Conservation (phyloP, 1,140 invertebrate genomes). For the Drosophila orena region DNA sequence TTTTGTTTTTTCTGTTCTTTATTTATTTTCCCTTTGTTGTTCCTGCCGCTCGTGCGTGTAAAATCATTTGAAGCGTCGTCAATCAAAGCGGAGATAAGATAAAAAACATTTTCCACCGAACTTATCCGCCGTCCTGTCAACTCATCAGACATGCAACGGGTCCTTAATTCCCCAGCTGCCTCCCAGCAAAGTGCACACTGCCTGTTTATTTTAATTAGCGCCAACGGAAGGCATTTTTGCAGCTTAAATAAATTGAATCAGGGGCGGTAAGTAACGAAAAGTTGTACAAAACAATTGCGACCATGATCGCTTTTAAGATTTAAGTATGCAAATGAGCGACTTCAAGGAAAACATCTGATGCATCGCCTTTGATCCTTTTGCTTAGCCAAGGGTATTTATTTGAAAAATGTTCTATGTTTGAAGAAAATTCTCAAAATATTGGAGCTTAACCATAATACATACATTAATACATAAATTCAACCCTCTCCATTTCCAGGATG, state of each 20-base stretch:
- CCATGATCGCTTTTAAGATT: slow-evolving; percentile 21
- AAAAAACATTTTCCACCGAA: slow-evolving; percentile 66
- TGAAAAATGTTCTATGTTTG: too few relatives aligned
- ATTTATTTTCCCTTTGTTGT: slow-evolving; percentile 42
- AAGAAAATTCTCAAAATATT: too few relatives aligned
- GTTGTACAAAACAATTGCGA: slow-evolving; percentile 7
- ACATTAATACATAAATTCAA: slow-evolving; percentile 1
- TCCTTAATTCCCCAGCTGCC: slow-evolving; percentile 46
- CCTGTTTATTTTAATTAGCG: slow-evolving; percentile 78
- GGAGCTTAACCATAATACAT: neutral
- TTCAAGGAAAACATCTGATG: neutral
- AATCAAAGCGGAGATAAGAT: slow-evolving; percentile 66
- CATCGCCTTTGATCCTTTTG: neutral
- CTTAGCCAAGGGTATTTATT: neutral
- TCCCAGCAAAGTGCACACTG: slow-evolving; percentile 64
- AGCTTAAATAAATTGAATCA: slow-evolving; percentile 57
- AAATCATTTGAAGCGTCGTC: slow-evolving; percentile 80
- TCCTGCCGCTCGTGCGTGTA: slow-evolving; percentile 73
- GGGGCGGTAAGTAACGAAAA: neutral
- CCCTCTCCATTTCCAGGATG: neutral
- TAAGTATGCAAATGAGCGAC: slow-evolving; percentile 49
- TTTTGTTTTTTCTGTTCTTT: slow-evolving; percentile 1
- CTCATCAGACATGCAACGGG: slow-evolving; percentile 78
- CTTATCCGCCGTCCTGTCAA: slow-evolving; percentile 52
- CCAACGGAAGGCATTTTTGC: slow-evolving; percentile 25